These are phyloP conservation scores for Rattus rattus DNA, from an alignment of 2,113 vertebrate species.

Conservation along the genomic window DNA sequence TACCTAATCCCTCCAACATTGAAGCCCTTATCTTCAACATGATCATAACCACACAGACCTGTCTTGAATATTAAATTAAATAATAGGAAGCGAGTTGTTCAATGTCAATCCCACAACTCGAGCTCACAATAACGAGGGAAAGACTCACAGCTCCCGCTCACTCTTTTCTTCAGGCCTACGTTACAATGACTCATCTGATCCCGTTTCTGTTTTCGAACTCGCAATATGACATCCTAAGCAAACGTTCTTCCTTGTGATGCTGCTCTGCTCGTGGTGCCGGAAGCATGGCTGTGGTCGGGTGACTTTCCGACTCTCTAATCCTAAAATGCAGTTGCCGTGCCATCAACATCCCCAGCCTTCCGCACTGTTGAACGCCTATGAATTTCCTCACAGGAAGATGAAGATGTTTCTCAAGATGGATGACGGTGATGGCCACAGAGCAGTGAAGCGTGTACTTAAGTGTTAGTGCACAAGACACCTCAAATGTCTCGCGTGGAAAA, in stretches of 20 bases:
- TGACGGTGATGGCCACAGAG: not conserved
- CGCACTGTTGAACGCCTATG: not conserved
- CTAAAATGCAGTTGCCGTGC: not conserved
- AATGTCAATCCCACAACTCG: not conserved
- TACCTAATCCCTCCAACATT: not conserved
- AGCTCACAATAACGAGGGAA: not conserved
- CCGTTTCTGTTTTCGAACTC: not conserved
- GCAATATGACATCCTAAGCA: not conserved
- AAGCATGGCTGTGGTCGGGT: too few relatives aligned
- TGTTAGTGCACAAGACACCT: not conserved
- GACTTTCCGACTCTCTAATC: not conserved
- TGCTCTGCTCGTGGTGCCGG: not conserved
- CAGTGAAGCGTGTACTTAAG: not conserved
- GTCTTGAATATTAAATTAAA: conserved; percentile 12
- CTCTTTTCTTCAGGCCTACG: not conserved
- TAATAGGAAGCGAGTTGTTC: not conserved
- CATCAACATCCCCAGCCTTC: not conserved
- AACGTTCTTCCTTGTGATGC: not conserved
- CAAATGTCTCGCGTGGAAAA: not conserved
- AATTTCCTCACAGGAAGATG: not conserved
- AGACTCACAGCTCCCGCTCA: not conserved
- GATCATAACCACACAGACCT: not conserved
- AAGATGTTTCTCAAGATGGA: not conserved
- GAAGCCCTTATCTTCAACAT: not conserved
- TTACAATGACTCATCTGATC: not conserved